A percentile compares a stretch with the other conserved stretches of the same genome.
phyloP scores from a whole-genome alignment of 2,113 vertebrate species.

The Serilophus lunatus region DNA sequence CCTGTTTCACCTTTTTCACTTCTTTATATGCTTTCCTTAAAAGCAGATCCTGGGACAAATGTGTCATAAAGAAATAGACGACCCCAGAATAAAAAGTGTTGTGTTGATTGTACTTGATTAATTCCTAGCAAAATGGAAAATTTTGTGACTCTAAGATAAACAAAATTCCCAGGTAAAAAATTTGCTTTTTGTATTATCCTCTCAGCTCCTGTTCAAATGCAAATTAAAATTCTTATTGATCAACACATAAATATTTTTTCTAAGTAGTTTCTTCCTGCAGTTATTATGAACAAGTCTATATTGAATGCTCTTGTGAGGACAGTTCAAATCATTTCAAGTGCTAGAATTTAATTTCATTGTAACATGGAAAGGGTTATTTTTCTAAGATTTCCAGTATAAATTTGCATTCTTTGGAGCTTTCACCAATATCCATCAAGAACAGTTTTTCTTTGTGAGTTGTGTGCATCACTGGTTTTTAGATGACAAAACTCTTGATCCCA shows the following conservation, averaged over 20 bases:
- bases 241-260: background rate
- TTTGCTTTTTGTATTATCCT: background rate
- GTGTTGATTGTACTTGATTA: background rate
- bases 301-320: background rate
- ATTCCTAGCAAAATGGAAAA: background rate
- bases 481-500: background rate
- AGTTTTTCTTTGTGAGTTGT: background rate
- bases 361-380: background rate
- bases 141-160: background rate
- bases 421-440: background rate
- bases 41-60: background rate
- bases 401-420: background rate
- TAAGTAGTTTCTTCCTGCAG: background rate
- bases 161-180: background rate
- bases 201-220: background rate
- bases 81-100: background rate
- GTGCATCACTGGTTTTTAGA: background rate
- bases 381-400: background rate
- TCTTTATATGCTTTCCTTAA: background rate
- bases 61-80: background rate
- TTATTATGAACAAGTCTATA: background rate
- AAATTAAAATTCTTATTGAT: background rate
- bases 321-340: background rate
- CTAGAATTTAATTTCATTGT: background rate
- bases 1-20: background rate